Base-by-base conservation (phyloP, 2,113 vertebrate genomes). In the Potamarius usumacintae region DNA sequence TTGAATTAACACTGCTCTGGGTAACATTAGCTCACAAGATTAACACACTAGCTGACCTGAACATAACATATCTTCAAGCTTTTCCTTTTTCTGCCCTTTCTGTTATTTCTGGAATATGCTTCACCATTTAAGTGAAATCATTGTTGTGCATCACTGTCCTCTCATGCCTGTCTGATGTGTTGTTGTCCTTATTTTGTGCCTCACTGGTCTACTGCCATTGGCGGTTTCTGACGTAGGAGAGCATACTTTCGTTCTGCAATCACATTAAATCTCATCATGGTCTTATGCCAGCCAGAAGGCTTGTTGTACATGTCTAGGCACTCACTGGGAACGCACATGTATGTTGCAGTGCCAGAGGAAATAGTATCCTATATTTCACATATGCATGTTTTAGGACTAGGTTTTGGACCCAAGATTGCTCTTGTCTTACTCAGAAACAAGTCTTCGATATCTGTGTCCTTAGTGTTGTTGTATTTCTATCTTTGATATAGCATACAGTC, bases 221-320 rank as follows among this genome's bases (percentile, higher is more conserved):
- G 89, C 58, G 42, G 48, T 15, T 10, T 53, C 60, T 85, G 12
- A 72, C 72, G 12, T 57, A 86, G 27, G 86, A 53, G 78, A 65
- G 82, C 34, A 79, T 10, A 34, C 62, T 84, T 86, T 67, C 79
- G 86, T 81, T 88, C 55, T 30, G 88, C 85, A 86, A 69, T 86
- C 87, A 88, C 60, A 60, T 86, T 88, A 84, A n/a, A 88, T 88
- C 67, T 90, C 76, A 84, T 88, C 87, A 86, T 58, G 30, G 63
- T 76, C 57, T 18, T 67, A 57, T 72, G 84, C 57, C 80, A 81
- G 79, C 81, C 84, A 82, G 65, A 83, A 82, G 71, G 65, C 15
- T 17, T 65, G 71, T 88, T 82, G 80, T 74, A 86, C 42, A 83
- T 63, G 85, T 34, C 71, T 88, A 72, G 60, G 80, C 52, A 58